Conservation (phyloP, 2,113 vertebrate species). For the Alosa alosa region DNA sequence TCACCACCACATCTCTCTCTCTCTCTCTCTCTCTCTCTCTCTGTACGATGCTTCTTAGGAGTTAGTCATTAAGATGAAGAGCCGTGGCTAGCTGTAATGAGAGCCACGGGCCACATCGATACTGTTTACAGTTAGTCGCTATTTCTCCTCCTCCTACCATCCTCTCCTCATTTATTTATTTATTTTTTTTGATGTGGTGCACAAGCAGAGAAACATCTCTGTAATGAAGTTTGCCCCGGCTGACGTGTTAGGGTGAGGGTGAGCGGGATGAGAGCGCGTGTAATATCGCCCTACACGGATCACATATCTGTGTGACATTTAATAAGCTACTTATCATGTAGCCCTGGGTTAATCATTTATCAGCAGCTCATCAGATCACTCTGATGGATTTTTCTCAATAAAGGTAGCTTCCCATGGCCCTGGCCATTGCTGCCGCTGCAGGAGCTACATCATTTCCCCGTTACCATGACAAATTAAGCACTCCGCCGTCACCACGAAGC, state of each 20-base stretch:
- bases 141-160: slow-evolving; percentile 41
- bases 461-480: slow-evolving; percentile 55
- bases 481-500: neutral
- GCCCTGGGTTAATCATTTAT: slow-evolving; percentile 60
- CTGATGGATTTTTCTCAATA: slow-evolving; percentile 64
- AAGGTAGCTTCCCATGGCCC: slow-evolving; percentile 40
- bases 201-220: slow-evolving; percentile 39
- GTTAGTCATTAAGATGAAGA: slow-evolving; percentile 67
- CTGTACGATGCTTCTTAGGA: slow-evolving; percentile 49
- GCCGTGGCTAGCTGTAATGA: slow-evolving; percentile 68
- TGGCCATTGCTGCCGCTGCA: slow-evolving; percentile 35
- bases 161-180: slow-evolving; percentile 53
- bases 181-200: slow-evolving; percentile 45
- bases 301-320: slow-evolving; percentile 59
- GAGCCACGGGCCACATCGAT: slow-evolving; percentile 66
- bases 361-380: slow-evolving; percentile 55
- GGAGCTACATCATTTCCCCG: slow-evolving; percentile 50
- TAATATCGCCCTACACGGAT: slow-evolving; percentile 52
- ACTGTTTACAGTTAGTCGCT: slow-evolving; percentile 68
- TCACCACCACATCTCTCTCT: neutral
- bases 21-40: neutral
- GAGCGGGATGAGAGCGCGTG: slow-evolving; percentile 23
- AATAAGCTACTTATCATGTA: slow-evolving; percentile 62
- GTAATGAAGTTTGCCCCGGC: slow-evolving; percentile 61
- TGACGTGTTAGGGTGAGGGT: slow-evolving; percentile 35